A percentile compares a stretch with the other conserved stretches of the same genome.
phyloP scores from a whole-genome alignment of 2,888 invertebrate genomes.

The Boloria euphrosyne region DNA sequence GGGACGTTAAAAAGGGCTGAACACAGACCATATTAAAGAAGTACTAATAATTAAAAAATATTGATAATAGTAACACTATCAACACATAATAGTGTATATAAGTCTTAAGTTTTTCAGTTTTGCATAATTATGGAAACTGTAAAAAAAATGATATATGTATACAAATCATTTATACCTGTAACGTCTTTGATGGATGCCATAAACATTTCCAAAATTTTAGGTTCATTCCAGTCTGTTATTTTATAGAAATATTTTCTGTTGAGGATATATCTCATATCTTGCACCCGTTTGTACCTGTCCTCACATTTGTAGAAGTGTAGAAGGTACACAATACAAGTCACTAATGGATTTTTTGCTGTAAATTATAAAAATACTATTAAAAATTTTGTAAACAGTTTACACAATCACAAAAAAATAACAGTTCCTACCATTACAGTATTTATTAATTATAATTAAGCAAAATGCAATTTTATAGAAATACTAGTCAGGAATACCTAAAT shows the following conservation, averaged over 20 bases:
- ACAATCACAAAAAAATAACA: too few species aligned
- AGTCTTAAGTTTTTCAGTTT: too few species aligned
- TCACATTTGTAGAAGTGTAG: constrained; percentile 72
- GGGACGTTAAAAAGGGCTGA: too few species aligned
- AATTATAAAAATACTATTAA: constrained; percentile 33
- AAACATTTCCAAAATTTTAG: constrained; percentile 65
- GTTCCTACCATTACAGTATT: background rate
- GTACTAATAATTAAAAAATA: too few species aligned
- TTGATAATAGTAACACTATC: too few species aligned
- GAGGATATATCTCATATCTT: constrained; percentile 61
- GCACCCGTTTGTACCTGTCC: constrained; percentile 59
- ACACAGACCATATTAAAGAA: too few species aligned
- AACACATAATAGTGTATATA: too few species aligned
- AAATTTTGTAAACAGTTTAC: too few species aligned
- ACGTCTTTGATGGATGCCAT: constrained; percentile 56
- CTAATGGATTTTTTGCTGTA: constrained; percentile 68
- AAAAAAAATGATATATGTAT: background rate
- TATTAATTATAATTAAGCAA: too few species aligned
- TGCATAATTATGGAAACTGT: too few species aligned
- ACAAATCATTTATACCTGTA: constrained; percentile 53
- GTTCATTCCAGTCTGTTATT: constrained; percentile 69
- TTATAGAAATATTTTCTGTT: constrained; percentile 62
- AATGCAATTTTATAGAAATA: background rate
- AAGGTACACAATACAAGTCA: constrained; percentile 68
- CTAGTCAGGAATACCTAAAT: background rate